A percentile compares a stretch with the other conserved stretches of the same genome.
Conservation (phyloP, 2,797 vertebrate species). For the Paedocypris micromegethes region DNA sequence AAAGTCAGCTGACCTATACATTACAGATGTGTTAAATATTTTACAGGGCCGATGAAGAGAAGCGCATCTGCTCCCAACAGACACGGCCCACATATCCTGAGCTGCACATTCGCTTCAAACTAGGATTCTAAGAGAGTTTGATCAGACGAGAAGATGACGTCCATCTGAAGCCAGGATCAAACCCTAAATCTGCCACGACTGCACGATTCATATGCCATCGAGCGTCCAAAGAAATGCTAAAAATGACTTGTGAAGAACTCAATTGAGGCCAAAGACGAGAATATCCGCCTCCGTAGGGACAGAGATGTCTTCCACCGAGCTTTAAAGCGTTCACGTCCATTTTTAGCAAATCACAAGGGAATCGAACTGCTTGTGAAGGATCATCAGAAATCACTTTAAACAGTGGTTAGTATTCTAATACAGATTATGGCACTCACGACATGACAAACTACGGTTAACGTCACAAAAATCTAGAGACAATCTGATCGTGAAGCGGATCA, state of each 20-base stretch:
- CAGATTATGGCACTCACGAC: constrained; percentile 18
- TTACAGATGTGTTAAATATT: constrained; percentile 38
- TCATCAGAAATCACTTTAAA: background rate
- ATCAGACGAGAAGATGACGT: no score
- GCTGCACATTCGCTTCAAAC: constrained; percentile 10
- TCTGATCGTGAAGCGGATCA: constrained; percentile 8
- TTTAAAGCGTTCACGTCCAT: constrained; percentile 22
- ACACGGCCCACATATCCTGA: constrained; percentile 33
- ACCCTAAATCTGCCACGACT: no score
- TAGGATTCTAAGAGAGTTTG: no score
- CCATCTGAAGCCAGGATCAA: no score
- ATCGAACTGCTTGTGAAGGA: constrained; percentile 3
- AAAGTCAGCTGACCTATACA: constrained; percentile 30
- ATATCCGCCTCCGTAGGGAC: constrained; percentile 41
- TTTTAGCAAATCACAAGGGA: constrained; percentile 13
- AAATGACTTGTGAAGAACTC: constrained; percentile 20
- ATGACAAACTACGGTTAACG: constrained; percentile 37
- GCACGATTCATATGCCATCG: background rate
- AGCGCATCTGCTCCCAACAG: constrained; percentile 32
- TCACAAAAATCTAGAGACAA: constrained; percentile 41
- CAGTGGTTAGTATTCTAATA: constrained; percentile 34
- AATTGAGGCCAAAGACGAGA: constrained; percentile 37
- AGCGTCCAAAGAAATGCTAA: constrained; percentile 3
- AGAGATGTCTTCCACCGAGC: constrained; percentile 23
- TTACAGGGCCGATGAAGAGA: constrained; percentile 21